These are phyloP conservation scores for Deilephila porcellus DNA, from an alignment of 2,888 invertebrate genomes.

Conservation along the genomic window DNA sequence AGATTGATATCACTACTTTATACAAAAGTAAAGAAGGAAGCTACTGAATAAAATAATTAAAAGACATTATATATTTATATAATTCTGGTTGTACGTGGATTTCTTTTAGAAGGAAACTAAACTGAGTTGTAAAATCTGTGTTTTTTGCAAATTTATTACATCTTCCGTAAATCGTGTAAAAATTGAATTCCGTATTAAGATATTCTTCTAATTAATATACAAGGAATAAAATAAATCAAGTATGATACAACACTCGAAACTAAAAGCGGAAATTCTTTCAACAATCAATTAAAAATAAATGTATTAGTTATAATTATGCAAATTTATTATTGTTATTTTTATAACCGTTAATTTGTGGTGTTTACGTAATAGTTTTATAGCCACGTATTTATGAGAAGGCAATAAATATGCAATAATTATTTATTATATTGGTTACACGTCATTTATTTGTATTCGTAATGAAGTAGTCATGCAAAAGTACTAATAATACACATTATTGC, in stretches of 20 bases:
- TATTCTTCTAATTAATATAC: background rate
- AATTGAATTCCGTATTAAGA: background rate
- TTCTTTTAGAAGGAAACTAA: background rate
- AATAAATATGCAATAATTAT: constrained; percentile 12
- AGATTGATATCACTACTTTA: too few relatives aligned
- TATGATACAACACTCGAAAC: background rate
- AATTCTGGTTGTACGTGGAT: too few relatives aligned
- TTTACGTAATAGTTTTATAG: background rate
- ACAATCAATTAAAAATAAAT: background rate
- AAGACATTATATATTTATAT: too few relatives aligned
- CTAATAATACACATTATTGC: background rate
- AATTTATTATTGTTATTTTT: constrained; percentile 21
- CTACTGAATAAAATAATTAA: too few relatives aligned
- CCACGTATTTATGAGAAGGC: background rate
- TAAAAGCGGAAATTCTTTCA: constrained; percentile 10
- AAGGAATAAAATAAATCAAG: background rate
- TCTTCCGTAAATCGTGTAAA: constrained; percentile 1
- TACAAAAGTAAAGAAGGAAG: too few relatives aligned
- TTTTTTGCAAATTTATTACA: background rate
- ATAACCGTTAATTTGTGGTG: constrained; percentile 16
- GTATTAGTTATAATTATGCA: constrained; percentile 10
- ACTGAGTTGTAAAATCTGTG: background rate
- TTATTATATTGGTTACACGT: constrained; percentile 6
- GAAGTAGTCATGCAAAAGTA: background rate
- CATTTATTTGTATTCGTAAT: background rate